Conservation (phyloP, 2,113 vertebrate species). For the Erythrolamprus reginae region DNA sequence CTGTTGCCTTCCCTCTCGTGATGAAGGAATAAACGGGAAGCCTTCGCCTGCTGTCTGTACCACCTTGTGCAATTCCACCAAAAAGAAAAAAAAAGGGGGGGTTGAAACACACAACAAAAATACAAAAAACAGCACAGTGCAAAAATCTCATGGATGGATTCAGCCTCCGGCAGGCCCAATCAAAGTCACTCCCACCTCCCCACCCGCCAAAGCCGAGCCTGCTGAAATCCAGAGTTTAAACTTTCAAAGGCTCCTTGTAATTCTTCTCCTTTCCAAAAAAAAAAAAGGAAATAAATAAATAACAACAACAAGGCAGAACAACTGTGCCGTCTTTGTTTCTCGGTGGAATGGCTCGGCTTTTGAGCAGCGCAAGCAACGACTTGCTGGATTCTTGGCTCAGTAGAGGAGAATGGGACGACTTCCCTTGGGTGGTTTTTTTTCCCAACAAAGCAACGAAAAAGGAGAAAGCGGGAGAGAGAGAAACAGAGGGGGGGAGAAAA, state of each 20-base stretch:
- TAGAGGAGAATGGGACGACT: background rate
- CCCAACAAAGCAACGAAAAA: too few relatives aligned
- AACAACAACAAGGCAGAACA: background rate
- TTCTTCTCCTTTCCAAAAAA: background rate
- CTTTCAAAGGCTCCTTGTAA: background rate
- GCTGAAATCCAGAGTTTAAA: background rate
- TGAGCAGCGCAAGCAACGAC: slow-evolving; percentile 7
- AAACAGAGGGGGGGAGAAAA: background rate
- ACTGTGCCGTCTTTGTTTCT: slow-evolving; percentile 17
- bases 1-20: background rate
- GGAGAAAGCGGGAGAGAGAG: too few relatives aligned
- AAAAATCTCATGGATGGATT: background rate
- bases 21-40: background rate
- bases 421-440: background rate
- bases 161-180: background rate
- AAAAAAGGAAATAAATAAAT: background rate
- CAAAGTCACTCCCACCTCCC: background rate
- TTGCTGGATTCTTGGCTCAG: slow-evolving; percentile 16
- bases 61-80: too few relatives aligned
- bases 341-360: background rate
- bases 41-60: background rate
- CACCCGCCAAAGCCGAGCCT: background rate
- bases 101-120: too few relatives aligned
- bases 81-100: background rate
- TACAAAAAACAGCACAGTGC: background rate